Evolutionary conservation across 2,797 vertebrate genomes (phyloP).

Genomic region (Leptatherina wallacei): DNA sequence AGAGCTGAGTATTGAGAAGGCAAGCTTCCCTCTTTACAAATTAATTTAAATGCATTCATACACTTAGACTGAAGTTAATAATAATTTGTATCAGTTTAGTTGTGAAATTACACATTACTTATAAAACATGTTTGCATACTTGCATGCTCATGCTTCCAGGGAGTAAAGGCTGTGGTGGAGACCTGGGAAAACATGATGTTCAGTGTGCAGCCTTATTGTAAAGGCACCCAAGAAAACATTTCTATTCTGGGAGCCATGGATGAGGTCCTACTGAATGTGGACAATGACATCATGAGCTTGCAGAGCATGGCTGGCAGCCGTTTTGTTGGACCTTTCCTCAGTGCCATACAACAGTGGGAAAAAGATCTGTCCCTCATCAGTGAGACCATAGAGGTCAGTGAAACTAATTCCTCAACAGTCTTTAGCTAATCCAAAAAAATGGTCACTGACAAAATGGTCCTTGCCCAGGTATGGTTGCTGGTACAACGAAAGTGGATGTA

Average conservation of each 20-base stretch:
- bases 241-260: constrained; percentile 90
- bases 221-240: constrained; percentile 90
- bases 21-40: constrained; percentile 32
- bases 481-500: constrained; percentile 99
- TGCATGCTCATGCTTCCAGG: constrained; percentile 75
- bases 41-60: background rate
- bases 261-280: constrained; percentile 89
- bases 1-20: constrained; percentile 96
- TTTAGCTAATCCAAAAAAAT: constrained; percentile 5
- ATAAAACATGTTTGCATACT: background rate
- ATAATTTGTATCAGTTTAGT: background rate
- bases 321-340: constrained; percentile 93
- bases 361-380: constrained; percentile 92
- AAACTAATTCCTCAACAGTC: background rate
- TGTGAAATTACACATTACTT: constrained; percentile 1
- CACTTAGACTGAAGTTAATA: background rate
- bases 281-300: constrained; percentile 92
- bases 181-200: constrained; percentile 94
- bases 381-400: constrained; percentile 93
- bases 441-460: constrained; percentile 8
- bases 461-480: constrained; percentile 89
- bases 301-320: constrained; percentile 94
- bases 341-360: constrained; percentile 90
- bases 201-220: constrained; percentile 86
- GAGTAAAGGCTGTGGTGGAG: constrained; percentile 91